Conservation (phyloP, 2,888 invertebrate genomes). For the Acleris laterana region DNA sequence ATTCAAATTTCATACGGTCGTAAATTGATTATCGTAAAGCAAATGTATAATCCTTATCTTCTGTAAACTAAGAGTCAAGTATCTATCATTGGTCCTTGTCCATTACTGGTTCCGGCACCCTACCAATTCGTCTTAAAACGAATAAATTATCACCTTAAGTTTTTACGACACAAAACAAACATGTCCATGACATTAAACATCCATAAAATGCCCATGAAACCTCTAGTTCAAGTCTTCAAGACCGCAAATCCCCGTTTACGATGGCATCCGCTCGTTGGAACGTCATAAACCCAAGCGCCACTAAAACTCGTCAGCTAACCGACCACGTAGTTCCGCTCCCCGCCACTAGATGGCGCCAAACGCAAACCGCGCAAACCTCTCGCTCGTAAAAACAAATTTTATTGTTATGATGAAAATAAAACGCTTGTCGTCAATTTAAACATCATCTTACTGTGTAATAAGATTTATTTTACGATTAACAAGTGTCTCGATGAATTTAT, state of each 20-base stretch:
- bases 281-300: slow-evolving; percentile 62
- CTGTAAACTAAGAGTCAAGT: no score
- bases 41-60: no score
- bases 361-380: slow-evolving; percentile 53
- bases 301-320: slow-evolving; percentile 62
- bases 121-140: no score
- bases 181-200: slow-evolving; percentile 1
- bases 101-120: no score
- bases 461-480: slow-evolving; percentile 85
- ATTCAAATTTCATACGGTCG: no score
- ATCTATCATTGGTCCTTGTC: no score
- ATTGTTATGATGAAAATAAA: slow-evolving; percentile 85
- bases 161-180: not conserved
- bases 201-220: slow-evolving; percentile 17
- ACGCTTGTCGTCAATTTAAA: slow-evolving; percentile 85
- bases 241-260: slow-evolving; percentile 69
- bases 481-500: slow-evolving; percentile 84
- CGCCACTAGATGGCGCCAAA: slow-evolving; percentile 73
- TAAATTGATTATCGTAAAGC: no score
- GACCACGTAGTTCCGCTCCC: slow-evolving; percentile 57
- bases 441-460: slow-evolving; percentile 83
- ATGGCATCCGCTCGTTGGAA: slow-evolving; percentile 67
- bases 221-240: slow-evolving; percentile 34
- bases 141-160: no score
- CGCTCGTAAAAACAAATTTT: slow-evolving; percentile 83